Conservation (phyloP, 2,113 vertebrate genomes). For the Pomatorhinus ruficollis region DNA sequence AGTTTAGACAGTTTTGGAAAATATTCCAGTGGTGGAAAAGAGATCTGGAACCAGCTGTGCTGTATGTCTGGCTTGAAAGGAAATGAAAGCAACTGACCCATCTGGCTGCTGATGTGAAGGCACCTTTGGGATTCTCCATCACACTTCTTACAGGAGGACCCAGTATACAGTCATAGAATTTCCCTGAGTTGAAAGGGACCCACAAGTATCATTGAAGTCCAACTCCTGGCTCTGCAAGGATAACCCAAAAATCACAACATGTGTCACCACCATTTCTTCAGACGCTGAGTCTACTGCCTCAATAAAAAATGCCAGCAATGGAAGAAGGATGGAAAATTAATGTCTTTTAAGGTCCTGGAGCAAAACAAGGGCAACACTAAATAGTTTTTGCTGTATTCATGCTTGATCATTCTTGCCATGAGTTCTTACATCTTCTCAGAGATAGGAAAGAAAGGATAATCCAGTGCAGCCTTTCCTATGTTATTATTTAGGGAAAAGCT, state of each 20-base stretch:
- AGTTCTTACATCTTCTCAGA: not conserved
- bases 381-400: not conserved
- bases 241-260: accelerated
- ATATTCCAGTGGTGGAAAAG: not conserved
- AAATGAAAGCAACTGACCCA: not conserved
- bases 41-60: not conserved
- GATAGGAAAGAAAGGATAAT: not conserved
- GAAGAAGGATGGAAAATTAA: not conserved
- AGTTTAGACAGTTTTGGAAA: not conserved
- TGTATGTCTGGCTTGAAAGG: not conserved
- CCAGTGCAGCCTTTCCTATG: not conserved
- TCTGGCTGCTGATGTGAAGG: accelerated
- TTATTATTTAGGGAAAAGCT: not conserved
- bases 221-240: not conserved
- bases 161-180: not conserved
- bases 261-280: not conserved
- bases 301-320: not conserved
- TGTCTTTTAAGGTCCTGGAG: not conserved
- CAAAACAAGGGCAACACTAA: not conserved
- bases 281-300: not conserved
- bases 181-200: not conserved
- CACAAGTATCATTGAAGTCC: not conserved
- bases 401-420: not conserved
- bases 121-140: not conserved
- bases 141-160: not conserved